Evolutionary conservation across 2,113 vertebrate species (phyloP), one percentile per base, ranked within the genome.

Genomic region (Alectura lathami): DNA sequence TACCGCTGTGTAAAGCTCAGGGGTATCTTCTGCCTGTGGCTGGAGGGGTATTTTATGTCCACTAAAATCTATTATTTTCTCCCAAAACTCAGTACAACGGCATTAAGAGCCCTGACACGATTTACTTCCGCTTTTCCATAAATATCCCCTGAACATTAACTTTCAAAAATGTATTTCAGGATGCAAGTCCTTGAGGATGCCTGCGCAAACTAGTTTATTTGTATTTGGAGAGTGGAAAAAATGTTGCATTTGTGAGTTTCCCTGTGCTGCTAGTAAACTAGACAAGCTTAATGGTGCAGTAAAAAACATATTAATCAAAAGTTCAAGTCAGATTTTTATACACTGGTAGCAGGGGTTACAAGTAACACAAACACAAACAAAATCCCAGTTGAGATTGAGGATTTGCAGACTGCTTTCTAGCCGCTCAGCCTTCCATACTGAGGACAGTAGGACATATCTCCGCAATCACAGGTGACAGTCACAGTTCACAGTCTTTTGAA

Each of bases 291-390:
- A 96, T 93, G 76, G 72, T 73, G 45, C 64, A 83, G 64, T 93
- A 93, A 93, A 95, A 90, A 95, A 59, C 2, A n/a, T 86, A 94
- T 92, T 96, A 86, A 94, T 94, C 88, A 94, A 75, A 93, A 95
- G 64, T 90, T 74, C 70, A 70, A 80, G 50, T 54, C 17, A 74
- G 85, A 93, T 81, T 90, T 93, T 86, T 74, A 86, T 66, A 91
- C 47, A 54, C 34, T 83, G 20, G 42, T 70, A 90, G 38, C 20
- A 93, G 51, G 90, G 72, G 42, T 86, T 86, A 74, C 47, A 91
- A 90, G 88, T 54, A 88, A 68, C 34, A 75, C 43, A 51, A 70
- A 38, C 9, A 5, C 34, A 88, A 87, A 91, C 4, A 69, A 70
- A 91, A 94, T 63, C 32, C 60, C 60, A 42, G 0, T 0, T 86